Percentiles rank a stretch among this genome's conserved stretches.
phyloP scores from a whole-genome alignment of 1,140 invertebrate genomes.

The Rhizoglyphus robini region DNA sequence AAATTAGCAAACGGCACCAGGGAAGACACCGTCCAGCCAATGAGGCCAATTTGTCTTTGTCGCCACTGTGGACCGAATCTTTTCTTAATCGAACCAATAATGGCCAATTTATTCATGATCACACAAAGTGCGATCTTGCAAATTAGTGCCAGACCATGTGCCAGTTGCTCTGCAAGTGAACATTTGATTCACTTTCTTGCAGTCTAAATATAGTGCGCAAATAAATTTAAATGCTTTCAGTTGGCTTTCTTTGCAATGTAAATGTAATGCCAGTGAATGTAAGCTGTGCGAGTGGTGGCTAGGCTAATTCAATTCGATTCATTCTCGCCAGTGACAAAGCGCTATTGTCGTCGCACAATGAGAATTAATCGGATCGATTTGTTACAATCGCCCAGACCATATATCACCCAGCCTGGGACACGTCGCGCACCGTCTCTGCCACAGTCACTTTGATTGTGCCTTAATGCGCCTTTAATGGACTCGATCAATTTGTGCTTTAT shows the following conservation, averaged over 20 bases:
- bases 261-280: background rate
- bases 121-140: background rate
- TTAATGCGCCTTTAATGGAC: constrained; percentile 7
- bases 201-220: constrained; percentile 6
- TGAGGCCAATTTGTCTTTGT: constrained; percentile 7
- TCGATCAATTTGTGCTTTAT: background rate
- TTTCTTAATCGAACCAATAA: constrained; percentile 12
- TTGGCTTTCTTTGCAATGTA: background rate
- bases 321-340: background rate
- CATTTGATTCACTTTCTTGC: background rate
- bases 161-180: background rate
- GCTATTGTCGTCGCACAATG: background rate
- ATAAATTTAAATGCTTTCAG: constrained; percentile 11
- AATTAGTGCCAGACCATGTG: constrained; percentile 1
- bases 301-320: background rate
- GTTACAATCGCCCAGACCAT: constrained; percentile 8
- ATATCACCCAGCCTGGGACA: background rate
- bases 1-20: background rate
- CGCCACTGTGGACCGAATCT: background rate
- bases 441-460: background rate
- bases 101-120: constrained; percentile 14
- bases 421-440: background rate
- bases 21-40: background rate
- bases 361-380: constrained; percentile 14
- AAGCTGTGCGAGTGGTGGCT: too few relatives aligned